Percentiles rank a stretch among this genome's conserved stretches.
phyloP scores from a whole-genome alignment of 2,888 invertebrate genomes.

The Lepeophtheirus nordmannii region DNA sequence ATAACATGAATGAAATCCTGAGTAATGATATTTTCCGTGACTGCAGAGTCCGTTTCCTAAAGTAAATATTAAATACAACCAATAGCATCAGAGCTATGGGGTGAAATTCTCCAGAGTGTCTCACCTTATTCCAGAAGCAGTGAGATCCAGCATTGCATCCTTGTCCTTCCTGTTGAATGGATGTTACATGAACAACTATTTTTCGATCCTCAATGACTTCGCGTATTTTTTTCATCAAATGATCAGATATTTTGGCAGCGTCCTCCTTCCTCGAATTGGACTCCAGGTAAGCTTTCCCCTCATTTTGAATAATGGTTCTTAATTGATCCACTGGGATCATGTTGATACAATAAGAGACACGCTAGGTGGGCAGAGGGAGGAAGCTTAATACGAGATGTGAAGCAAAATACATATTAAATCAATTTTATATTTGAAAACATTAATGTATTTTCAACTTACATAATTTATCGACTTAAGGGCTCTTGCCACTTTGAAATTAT shows the following conservation, averaged over 20 bases:
- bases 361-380: no score
- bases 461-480: no score
- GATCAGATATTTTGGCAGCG: neutral
- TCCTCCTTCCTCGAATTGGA: neutral
- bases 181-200: neutral
- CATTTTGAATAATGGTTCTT: neutral
- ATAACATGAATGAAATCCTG: neutral
- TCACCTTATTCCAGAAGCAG: neutral
- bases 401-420: no score
- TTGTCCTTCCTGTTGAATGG: neutral
- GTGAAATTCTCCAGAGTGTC: no score
- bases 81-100: no score
- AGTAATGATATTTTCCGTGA: neutral
- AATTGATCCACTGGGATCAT: neutral
- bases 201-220: neutral
- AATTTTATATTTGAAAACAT: no score
- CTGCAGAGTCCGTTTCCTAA: neutral
- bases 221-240: neutral
- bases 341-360: no score
- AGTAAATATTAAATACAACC: neutral
- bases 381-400: no score
- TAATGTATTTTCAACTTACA: no score
- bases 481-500: no score
- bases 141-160: neutral
- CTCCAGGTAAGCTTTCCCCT: conserved; percentile 1